These are phyloP conservation scores for Poeciliopsis turneri DNA, from an alignment of 2,797 vertebrate genomes.

Conservation along the genomic window DNA sequence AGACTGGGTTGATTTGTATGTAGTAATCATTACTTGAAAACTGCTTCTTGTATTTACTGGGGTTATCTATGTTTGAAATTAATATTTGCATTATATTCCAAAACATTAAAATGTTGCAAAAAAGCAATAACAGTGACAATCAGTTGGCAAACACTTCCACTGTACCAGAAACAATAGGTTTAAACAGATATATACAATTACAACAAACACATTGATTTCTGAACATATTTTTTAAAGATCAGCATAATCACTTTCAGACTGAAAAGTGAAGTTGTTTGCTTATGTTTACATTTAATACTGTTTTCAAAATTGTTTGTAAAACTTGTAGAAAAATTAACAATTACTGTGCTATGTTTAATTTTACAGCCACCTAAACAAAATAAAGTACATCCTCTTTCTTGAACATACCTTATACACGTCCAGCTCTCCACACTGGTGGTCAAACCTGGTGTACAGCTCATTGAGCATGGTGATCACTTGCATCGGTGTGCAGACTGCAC, in stretches of 20 bases:
- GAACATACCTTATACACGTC: constrained; percentile 95
- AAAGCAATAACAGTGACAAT: neutral
- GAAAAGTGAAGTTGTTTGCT: neutral
- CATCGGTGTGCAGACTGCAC: constrained; percentile 93
- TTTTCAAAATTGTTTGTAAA: neutral
- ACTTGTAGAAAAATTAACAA: neutral
- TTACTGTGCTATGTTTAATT: neutral
- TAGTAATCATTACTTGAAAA: neutral
- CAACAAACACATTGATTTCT: neutral
- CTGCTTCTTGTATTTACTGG: neutral
- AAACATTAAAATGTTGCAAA: too few relatives aligned
- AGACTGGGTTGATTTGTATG: neutral
- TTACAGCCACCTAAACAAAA: neutral
- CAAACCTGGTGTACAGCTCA: constrained; percentile 95
- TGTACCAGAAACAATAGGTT: neutral
- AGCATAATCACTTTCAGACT: neutral
- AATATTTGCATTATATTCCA: neutral
- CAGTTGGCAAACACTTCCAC: neutral
- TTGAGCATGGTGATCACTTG: constrained; percentile 99
- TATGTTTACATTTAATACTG: neutral
- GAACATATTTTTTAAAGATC: neutral
- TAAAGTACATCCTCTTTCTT: neutral
- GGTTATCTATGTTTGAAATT: neutral
- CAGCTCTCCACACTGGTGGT: constrained; percentile 94
- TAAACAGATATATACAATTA: neutral